These are phyloP conservation scores for Hydroisotoma schaefferi DNA, from an alignment of 2,888 invertebrate species.

Conservation along the genomic window DNA sequence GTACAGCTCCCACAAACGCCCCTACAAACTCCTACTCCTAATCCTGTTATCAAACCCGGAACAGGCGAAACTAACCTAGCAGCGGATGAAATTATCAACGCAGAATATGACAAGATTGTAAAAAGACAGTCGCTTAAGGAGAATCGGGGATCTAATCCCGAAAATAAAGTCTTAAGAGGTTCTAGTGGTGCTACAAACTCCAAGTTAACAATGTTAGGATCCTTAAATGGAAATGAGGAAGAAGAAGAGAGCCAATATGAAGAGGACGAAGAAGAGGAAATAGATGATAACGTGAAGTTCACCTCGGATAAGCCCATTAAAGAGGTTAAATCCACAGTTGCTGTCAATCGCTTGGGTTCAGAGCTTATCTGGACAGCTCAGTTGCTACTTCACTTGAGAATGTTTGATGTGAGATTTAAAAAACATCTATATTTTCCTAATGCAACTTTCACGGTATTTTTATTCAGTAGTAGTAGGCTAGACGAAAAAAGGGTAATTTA, in stretches of 20 bases:
- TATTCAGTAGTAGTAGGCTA: neutral
- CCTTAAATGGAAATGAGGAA: too few relatives aligned
- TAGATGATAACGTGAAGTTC: neutral
- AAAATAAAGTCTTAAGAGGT: neutral
- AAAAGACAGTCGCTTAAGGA: too few relatives aligned
- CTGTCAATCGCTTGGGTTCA: slow-evolving; percentile 27
- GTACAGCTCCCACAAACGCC: neutral
- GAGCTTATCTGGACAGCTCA: slow-evolving; percentile 45
- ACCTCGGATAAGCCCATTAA: neutral
- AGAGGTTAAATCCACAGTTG: too few relatives aligned
- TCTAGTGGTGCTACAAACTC: neutral
- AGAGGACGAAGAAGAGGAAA: neutral
- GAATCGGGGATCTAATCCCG: too few relatives aligned
- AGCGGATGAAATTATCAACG: slow-evolving; percentile 14
- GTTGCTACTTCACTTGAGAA: slow-evolving; percentile 38
- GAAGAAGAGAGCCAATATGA: slow-evolving; percentile 2
- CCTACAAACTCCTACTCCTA: neutral
- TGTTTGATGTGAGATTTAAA: slow-evolving; percentile 45
- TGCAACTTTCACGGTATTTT: too few relatives aligned
- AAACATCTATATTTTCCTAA: too few relatives aligned
- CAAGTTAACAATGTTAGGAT: neutral
- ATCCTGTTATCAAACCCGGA: neutral
- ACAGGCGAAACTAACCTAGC: slow-evolving; percentile 6
- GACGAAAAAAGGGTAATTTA: too few relatives aligned
- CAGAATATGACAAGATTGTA: slow-evolving; percentile 26